Evolutionary conservation across 2,797 vertebrate species (phyloP).

Genomic region (Danio aesculapii): DNA sequence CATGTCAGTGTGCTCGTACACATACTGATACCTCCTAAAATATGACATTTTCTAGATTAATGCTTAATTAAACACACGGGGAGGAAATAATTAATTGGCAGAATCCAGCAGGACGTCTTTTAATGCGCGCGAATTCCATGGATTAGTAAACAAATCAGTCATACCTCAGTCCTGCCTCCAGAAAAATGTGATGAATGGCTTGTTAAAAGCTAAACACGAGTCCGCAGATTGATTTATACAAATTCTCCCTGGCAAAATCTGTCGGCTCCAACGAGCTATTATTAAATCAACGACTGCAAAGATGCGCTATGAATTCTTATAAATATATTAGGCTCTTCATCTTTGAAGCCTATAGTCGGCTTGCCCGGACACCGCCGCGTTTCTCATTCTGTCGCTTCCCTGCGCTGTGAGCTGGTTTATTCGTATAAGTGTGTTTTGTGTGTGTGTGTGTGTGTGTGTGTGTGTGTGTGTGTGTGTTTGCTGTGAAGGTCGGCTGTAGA

Average conservation of each 20-base stretch:
- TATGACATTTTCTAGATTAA: constrained; percentile 45
- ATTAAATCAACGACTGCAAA: constrained; percentile 64
- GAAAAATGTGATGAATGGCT: constrained; percentile 67
- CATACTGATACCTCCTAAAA: constrained; percentile 14
- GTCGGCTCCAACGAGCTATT: constrained; percentile 61
- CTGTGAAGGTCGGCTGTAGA: constrained; percentile 56
- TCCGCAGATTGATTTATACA: constrained; percentile 71
- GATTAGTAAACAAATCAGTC: constrained; percentile 66
- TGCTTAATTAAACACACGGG: constrained; percentile 57
- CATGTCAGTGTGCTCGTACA: not conserved
- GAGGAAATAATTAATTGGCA: constrained; percentile 55
- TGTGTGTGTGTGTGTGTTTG: constrained; percentile 17
- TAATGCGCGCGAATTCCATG: constrained; percentile 64
- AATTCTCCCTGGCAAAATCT: constrained; percentile 52
- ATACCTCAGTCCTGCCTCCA: constrained; percentile 61
- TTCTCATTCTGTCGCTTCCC: constrained; percentile 18
- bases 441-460: not conserved
- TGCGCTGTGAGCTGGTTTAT: constrained; percentile 17
- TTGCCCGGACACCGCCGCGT: constrained; percentile 42
- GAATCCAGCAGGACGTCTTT: constrained; percentile 54
- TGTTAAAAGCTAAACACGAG: constrained; percentile 67
- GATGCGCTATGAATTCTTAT: constrained; percentile 52
- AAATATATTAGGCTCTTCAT: constrained; percentile 64
- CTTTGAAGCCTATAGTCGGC: constrained; percentile 47
- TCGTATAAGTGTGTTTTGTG: not conserved